These are phyloP conservation scores for Linepithema humile DNA, from an alignment of 1,140 invertebrate genomes.

Conservation along the genomic window DNA sequence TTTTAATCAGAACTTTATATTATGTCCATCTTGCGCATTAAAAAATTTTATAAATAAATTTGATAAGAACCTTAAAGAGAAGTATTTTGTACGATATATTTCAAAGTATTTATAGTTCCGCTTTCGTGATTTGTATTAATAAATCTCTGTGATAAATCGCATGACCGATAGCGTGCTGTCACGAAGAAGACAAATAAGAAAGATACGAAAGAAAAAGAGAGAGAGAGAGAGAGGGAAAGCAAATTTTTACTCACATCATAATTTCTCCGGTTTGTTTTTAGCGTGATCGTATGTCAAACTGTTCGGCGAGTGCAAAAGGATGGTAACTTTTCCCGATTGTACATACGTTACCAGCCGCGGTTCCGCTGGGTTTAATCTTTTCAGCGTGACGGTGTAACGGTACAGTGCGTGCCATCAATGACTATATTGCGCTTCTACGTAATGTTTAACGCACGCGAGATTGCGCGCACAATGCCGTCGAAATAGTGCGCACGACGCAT, in stretches of 20 bases:
- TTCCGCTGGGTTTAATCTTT: conserved; percentile 71
- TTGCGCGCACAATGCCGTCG: conserved; percentile 9
- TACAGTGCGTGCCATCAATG: conserved; percentile 72
- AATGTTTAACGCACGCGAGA: conserved; percentile 12
- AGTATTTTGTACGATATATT: no score
- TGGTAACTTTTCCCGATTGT: conserved; percentile 58
- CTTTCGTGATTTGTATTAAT: conserved; percentile 39
- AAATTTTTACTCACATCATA: conserved; percentile 36
- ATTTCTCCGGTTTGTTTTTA: conserved; percentile 19
- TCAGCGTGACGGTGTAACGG: conserved; percentile 76
- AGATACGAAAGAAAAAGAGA: background rate
- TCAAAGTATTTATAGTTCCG: background rate
- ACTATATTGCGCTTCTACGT: conserved; percentile 19
- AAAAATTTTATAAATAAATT: background rate
- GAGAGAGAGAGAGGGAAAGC: background rate
- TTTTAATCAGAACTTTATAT: background rate
- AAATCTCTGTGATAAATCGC: conserved; percentile 20
- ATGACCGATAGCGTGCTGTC: background rate
- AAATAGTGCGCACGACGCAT: conserved; percentile 25
- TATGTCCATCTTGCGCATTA: background rate
- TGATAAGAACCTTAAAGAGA: no score
- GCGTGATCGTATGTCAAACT: conserved; percentile 11
- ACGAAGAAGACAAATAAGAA: background rate
- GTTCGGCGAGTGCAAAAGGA: conserved; percentile 32
- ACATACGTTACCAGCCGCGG: conserved; percentile 7